Evolutionary conservation across 2,113 vertebrate genomes (phyloP).

Genomic region (Phrynocephalus versicolor): DNA sequence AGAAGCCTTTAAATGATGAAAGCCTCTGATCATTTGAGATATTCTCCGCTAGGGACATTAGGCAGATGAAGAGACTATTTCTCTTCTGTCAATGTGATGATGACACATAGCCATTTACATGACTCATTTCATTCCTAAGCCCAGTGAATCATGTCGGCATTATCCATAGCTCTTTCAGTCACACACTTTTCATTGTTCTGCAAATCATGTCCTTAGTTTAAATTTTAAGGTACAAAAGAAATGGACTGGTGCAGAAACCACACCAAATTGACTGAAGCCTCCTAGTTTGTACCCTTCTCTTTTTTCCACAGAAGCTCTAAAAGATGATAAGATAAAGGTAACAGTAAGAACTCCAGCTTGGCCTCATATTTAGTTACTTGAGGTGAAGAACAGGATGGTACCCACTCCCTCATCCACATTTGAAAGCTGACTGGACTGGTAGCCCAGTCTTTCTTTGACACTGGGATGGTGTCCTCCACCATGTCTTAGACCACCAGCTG

Average conservation of each 20-base stretch:
- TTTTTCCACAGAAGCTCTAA: too few species aligned
- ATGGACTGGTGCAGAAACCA: background rate
- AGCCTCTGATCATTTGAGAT: background rate
- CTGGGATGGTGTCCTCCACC: too few species aligned
- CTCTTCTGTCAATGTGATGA: background rate
- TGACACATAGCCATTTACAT: conserved; percentile 2
- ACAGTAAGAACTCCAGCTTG: too few species aligned
- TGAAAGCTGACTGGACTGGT: too few species aligned
- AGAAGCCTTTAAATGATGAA: conserved; percentile 6
- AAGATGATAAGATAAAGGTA: too few species aligned
- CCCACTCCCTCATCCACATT: too few species aligned
- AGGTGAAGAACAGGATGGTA: too few species aligned
- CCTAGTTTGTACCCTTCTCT: background rate
- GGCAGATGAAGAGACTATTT: background rate
- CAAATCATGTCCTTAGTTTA: conserved; percentile 12
- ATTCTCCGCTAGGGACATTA: background rate
- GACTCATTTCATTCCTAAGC: background rate
- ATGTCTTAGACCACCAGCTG: too few species aligned
- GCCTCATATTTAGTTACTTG: too few species aligned
- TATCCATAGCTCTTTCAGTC: background rate
- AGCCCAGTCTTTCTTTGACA: too few species aligned
- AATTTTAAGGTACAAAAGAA: background rate
- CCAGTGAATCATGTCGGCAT: conserved; percentile 14
- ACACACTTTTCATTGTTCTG: conserved; percentile 2
- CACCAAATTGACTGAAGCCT: background rate